These are phyloP conservation scores for Drosophila kepulauana DNA, from an alignment of 1,140 invertebrate genomes.

Conservation along the genomic window DNA sequence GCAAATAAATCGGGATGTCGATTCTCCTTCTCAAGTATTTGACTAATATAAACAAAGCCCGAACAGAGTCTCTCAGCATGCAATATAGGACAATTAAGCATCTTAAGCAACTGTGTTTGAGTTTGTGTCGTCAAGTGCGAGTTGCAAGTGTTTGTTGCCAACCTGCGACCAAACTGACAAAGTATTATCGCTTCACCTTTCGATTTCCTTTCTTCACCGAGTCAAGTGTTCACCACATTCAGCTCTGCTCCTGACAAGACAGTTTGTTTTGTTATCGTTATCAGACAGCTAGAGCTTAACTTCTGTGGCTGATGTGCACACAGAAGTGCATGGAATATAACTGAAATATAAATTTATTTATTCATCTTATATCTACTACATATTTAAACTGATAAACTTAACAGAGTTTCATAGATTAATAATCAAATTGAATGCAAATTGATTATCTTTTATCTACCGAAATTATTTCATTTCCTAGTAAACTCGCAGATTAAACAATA, in stretches of 20 bases:
- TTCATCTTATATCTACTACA: too few relatives aligned
- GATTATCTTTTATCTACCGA: too few relatives aligned
- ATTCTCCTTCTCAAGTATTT: constrained; percentile 38
- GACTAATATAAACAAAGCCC: constrained; percentile 44
- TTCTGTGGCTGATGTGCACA: too few relatives aligned
- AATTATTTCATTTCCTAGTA: too few relatives aligned
- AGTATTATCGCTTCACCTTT: constrained; percentile 22
- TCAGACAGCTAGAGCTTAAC: constrained; percentile 18
- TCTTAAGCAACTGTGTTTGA: constrained; percentile 19
- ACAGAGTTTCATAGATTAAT: too few relatives aligned
- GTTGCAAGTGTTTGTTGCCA: constrained; percentile 17
- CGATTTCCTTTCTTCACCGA: background rate
- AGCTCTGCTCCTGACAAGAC: constrained; percentile 26
- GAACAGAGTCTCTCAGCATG: background rate
- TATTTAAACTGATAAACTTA: too few relatives aligned
- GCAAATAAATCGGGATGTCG: constrained; percentile 32
- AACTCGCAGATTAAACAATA: too few relatives aligned
- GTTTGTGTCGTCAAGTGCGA: constrained; percentile 22
- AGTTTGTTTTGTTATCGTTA: constrained; percentile 45
- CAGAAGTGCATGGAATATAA: too few relatives aligned
- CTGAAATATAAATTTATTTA: too few relatives aligned
- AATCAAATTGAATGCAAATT: too few relatives aligned
- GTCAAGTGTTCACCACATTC: background rate
- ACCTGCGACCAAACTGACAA: constrained; percentile 38
- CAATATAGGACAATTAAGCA: constrained; percentile 56